These are phyloP conservation scores for Platalea minor DNA, from an alignment of 2,797 vertebrate genomes.

Conservation along the genomic window DNA sequence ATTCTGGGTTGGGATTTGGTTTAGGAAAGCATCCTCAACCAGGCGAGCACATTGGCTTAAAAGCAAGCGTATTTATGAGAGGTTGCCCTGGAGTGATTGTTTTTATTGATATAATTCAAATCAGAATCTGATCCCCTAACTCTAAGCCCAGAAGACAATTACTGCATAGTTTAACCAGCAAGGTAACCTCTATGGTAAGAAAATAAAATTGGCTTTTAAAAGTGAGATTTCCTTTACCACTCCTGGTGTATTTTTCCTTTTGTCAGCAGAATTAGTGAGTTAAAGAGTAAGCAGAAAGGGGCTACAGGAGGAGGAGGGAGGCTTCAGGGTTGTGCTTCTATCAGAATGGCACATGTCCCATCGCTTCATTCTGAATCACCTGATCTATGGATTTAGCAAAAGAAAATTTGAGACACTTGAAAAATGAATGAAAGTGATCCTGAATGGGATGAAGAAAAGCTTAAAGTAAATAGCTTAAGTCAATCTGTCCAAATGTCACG, in stretches of 20 bases:
- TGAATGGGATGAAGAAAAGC: slow-evolving; percentile 19
- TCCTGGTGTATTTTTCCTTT: not conserved
- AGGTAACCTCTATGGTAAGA: not conserved
- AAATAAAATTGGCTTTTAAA: not conserved
- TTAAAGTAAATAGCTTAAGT: slow-evolving; percentile 49
- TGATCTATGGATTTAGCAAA: not conserved
- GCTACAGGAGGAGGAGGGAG: not conserved
- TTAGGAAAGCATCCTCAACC: slow-evolving; percentile 1
- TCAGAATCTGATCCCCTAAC: not conserved
- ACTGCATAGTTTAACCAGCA: not conserved
- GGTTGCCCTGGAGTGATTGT: not conserved
- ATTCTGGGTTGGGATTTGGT: slow-evolving; percentile 9
- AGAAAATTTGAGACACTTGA: slow-evolving; percentile 26
- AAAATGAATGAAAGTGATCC: slow-evolving; percentile 46
- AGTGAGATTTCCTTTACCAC: not conserved
- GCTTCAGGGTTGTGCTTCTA: not conserved
- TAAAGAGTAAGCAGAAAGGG: not conserved
- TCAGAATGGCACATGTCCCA: not conserved
- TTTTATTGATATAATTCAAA: slow-evolving; percentile 8
- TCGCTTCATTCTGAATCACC: not conserved
- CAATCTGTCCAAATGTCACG: slow-evolving; percentile 42
- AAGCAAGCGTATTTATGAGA: not conserved
- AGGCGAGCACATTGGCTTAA: not conserved
- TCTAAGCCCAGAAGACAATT: not conserved
- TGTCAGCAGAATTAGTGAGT: not conserved